Evolutionary conservation across 2,113 vertebrate genomes (phyloP).

Genomic region (Platysteira castanea): DNA sequence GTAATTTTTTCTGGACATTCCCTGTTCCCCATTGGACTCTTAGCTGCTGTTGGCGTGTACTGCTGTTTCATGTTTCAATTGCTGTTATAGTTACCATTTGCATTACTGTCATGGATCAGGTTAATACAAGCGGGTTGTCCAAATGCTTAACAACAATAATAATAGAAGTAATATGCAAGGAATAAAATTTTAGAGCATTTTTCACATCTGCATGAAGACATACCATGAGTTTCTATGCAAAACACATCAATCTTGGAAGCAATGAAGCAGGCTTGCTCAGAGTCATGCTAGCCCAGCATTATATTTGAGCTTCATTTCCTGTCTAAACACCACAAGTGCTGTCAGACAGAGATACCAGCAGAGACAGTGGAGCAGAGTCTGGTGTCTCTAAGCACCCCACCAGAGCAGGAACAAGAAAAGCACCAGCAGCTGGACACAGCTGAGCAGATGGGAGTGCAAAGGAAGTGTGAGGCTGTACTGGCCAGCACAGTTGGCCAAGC

Average conservation of each 20-base stretch:
- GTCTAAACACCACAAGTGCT: neutral
- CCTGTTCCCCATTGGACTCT: neutral
- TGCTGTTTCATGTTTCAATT: neutral
- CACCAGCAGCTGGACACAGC: conserved; percentile 12
- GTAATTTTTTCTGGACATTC: neutral
- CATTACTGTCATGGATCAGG: neutral
- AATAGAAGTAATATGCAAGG: neutral
- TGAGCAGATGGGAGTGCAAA: neutral
- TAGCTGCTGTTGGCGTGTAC: neutral
- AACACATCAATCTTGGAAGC: neutral
- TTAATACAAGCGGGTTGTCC: neutral
- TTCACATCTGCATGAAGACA: neutral
- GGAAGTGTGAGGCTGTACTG: neutral
- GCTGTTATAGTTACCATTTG: neutral
- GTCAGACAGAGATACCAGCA: neutral
- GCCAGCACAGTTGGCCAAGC: neutral
- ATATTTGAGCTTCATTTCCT: neutral
- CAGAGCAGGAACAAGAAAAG: neutral
- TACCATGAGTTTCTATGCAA: neutral
- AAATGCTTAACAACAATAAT: neutral
- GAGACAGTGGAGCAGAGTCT: neutral
- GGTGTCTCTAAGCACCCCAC: neutral
- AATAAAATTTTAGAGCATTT: neutral
- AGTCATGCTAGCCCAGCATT: neutral
- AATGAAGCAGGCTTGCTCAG: neutral